Percentiles rank a stretch among this genome's conserved stretches.
Evolutionary conservation across 2,888 invertebrate species (phyloP).

Genomic region (Mimas tiliae): DNA sequence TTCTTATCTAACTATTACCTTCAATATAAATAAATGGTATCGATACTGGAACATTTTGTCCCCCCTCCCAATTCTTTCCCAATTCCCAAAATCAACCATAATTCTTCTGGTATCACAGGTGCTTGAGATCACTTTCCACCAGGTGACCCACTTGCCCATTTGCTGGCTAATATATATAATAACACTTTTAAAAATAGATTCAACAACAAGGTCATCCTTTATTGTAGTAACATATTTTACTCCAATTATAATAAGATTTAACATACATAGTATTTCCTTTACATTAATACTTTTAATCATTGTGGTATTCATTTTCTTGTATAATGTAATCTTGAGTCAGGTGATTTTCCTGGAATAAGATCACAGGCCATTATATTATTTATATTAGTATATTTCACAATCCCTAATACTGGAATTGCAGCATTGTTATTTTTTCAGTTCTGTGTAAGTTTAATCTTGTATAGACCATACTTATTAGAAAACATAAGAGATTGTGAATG

Average conservation of each 20-base stretch:
- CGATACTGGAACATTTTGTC: too few species aligned
- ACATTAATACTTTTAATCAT: not conserved
- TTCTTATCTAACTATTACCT: not conserved
- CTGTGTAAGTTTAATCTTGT: too few species aligned
- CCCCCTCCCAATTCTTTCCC: too few species aligned
- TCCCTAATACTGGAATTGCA: not conserved
- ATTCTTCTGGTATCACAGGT: too few species aligned
- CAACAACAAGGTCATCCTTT: not conserved
- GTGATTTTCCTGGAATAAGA: not conserved
- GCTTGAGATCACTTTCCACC: too few species aligned
- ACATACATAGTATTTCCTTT: not conserved
- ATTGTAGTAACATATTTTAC: conserved; percentile 1
- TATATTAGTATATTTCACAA: too few species aligned
- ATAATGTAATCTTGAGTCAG: not conserved
- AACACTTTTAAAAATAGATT: not conserved
- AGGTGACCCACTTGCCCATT: too few species aligned
- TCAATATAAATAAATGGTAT: too few species aligned
- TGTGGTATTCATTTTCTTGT: not conserved
- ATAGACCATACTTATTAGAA: too few species aligned
- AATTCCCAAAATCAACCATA: too few species aligned
- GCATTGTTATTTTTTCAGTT: too few species aligned
- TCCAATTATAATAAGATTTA: not conserved
- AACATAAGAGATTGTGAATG: too few species aligned
- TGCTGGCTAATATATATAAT: not conserved
- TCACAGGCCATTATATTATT: not conserved